Evolutionary conservation across 1,140 invertebrate genomes (phyloP), one percentile per base, ranked within the genome.

Genomic region (Lepidurus arcticus): DNA sequence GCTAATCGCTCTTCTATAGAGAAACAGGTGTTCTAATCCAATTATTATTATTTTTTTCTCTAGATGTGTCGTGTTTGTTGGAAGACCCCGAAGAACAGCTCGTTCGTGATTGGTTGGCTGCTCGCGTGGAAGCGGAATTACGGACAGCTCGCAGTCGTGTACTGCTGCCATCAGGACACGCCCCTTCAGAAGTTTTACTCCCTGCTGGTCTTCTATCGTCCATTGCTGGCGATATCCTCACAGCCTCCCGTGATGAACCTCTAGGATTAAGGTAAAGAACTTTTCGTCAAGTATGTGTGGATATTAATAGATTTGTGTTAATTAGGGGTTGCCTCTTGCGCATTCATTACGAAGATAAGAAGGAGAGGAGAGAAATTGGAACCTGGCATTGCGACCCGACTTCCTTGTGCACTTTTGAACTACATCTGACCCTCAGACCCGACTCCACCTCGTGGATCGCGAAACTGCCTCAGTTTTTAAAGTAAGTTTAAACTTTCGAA

Each of bases 361-460:
- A 76, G 76, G 44, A 76, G 10, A 45, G 24, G 43, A 13, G 53
- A 21, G 53, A 65, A 65, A 76, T 76, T 2, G 76, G 76, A 0
- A 45, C 76, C 6, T 45, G 45, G 44, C 45, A 76, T 53, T 76
- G 76, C 44, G 44, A 76, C 53, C 76, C 76, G 76, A 53, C 45
- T 65, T 53, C 76, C 10, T 45, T 76, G 24, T 53, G 65, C 44
- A 76, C 76, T 8, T 76, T 76, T 13, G 76, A 76, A 42, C n/a
- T 76, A 26, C 65, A 76, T 65, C 76, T 76, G 76, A 76, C 76
- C 11, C 76, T 76, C 45, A 43, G 76, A 42, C 76, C 76, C 42
- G 53, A 65, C n/a, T 34, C 45, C 45, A 10, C 76, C 42, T 65
- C 76, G 2, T 76, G 76, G 76, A 76, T 45, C 13, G 45, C 76